These are phyloP conservation scores for Dreissena polymorpha DNA, from an alignment of 1,140 invertebrate species.

Conservation along the genomic window DNA sequence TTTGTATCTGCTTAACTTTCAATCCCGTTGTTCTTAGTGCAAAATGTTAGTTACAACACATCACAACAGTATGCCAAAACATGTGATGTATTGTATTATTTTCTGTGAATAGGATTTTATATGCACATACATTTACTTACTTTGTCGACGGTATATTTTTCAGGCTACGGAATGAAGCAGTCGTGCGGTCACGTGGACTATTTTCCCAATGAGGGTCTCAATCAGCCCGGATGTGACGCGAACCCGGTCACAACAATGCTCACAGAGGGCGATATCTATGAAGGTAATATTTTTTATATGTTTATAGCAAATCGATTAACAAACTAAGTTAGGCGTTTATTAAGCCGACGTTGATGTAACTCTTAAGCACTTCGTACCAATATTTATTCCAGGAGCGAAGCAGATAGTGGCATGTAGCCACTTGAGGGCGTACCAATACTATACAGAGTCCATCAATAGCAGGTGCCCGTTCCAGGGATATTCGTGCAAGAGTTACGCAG, in stretches of 20 bases:
- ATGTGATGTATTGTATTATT: background rate
- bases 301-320: no score
- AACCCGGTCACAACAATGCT: slow-evolving; percentile 27
- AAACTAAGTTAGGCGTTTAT: no score
- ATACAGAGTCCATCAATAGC: slow-evolving; percentile 90
- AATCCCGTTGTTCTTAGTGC: no score
- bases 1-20: no score
- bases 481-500: slow-evolving; percentile 82
- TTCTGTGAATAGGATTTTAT: background rate
- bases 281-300: slow-evolving; percentile 2
- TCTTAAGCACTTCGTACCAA: background rate
- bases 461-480: slow-evolving; percentile 88
- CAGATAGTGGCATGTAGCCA: slow-evolving; percentile 89
- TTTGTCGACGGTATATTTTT: background rate
- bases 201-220: slow-evolving; percentile 69
- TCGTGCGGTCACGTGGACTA: slow-evolving; percentile 73
- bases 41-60: no score
- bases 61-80: background rate
- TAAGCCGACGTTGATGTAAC: background rate
- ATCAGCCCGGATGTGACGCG: slow-evolving; percentile 69
- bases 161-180: slow-evolving; percentile 64
- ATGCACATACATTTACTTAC: background rate
- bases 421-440: slow-evolving; percentile 91
- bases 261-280: slow-evolving; percentile 39
- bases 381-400: slow-evolving; percentile 62